Percentiles rank a stretch among this genome's conserved stretches.
Conservation (phyloP, 2,113 vertebrate species). For the Phalacrocorax brasilianus region DNA sequence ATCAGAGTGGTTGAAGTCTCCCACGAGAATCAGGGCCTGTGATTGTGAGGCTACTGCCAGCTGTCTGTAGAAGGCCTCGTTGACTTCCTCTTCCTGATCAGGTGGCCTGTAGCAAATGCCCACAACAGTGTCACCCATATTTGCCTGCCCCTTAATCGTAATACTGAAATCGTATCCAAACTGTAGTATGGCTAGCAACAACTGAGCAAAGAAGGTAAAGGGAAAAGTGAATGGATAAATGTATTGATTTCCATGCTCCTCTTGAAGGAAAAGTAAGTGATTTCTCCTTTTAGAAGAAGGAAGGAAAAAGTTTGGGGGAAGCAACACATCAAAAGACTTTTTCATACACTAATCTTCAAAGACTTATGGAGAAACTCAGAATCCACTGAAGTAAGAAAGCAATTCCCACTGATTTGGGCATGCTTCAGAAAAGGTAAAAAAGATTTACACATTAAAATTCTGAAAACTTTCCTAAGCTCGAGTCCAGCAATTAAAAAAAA, state of each 20-base stretch:
- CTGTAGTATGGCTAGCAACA: not conserved
- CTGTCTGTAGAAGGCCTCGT: no score
- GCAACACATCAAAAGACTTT: not conserved
- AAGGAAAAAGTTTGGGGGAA: not conserved
- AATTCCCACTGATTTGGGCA: not conserved
- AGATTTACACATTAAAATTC: not conserved
- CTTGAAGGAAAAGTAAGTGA: not conserved
- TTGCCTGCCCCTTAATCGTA: not conserved
- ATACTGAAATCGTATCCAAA: not conserved
- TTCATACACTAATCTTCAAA: not conserved
- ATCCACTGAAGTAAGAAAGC: not conserved
- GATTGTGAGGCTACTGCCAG: no score
- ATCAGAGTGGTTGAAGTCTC: no score
- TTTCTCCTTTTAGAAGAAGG: not conserved
- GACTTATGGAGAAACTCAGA: not conserved
- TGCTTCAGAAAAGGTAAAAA: not conserved
- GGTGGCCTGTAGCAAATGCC: no score
- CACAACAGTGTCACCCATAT: no score
- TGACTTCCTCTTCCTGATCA: no score
- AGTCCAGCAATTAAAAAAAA: not conserved
- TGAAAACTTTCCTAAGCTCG: not conserved
- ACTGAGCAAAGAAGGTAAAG: not conserved
- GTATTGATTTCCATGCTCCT: not conserved
- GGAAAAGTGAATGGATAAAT: not conserved
- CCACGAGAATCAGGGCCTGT: no score